Percentiles rank a stretch among this genome's conserved stretches.
These are phyloP conservation scores for Catagonus wagneri DNA, from an alignment of 2,113 vertebrate species.

Conservation along the genomic window DNA sequence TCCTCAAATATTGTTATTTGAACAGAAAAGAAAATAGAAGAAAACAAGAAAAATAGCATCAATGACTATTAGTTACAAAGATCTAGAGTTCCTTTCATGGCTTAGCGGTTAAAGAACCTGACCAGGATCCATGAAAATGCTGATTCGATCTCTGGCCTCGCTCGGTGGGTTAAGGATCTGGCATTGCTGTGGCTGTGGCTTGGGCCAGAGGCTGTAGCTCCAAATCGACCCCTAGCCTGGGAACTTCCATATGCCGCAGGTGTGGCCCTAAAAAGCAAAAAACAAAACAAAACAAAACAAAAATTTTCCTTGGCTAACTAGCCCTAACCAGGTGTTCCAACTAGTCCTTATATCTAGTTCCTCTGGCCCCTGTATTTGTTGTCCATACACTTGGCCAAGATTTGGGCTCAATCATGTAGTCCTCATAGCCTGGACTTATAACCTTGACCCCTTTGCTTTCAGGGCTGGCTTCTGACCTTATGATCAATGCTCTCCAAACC, in stretches of 20 bases:
- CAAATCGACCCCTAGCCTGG: no score
- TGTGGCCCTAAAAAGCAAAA: no score
- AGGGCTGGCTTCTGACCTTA: background rate
- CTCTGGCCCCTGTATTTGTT: background rate
- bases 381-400: background rate
- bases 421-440: background rate
- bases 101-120: no score
- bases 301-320: background rate
- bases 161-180: no score
- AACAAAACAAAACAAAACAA: no score
- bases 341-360: background rate
- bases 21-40: background rate
- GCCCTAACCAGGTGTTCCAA: background rate
- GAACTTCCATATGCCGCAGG: no score
- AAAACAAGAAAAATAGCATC: background rate
- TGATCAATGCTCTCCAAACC: fast-evolving
- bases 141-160: no score
- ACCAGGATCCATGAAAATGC: no score
- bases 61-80: background rate
- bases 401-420: background rate
- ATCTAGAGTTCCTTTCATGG: background rate
- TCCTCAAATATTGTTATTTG: background rate
- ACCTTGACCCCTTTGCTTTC: background rate
- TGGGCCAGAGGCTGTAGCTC: no score
- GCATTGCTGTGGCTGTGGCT: no score